Conservation (phyloP, 1,140 invertebrate species). For the Drosophila orosa region DNA sequence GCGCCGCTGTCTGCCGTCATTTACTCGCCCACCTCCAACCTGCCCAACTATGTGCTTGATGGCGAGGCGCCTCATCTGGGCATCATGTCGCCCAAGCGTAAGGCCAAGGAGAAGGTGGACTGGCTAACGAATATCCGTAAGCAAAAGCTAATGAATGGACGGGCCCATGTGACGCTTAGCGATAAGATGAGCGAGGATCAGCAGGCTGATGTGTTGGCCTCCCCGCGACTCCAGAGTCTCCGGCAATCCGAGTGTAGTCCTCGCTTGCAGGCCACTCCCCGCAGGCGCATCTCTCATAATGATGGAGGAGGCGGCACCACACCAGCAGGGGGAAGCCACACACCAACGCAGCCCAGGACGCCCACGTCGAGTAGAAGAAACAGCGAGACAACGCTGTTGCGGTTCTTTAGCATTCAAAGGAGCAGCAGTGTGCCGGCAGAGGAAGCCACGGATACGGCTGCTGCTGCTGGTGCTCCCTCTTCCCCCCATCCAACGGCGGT, state of each 20-base stretch:
- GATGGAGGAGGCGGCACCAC: constrained; percentile 24
- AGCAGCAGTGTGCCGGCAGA: constrained; percentile 33
- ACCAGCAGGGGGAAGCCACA: constrained; percentile 18
- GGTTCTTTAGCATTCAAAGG: constrained; percentile 78
- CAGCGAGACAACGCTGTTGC: constrained; percentile 78
- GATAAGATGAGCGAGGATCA: constrained; percentile 72
- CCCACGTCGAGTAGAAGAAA: constrained; percentile 79
- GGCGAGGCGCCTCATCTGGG: constrained; percentile 90
- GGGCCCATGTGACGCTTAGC: constrained; percentile 54
- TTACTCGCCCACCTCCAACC: constrained; percentile 88
- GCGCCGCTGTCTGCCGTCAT: constrained; percentile 61
- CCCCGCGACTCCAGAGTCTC: constrained; percentile 71
- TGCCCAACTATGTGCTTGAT: constrained; percentile 91
- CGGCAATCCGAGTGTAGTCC: constrained; percentile 76
- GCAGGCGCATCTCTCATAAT: constrained; percentile 67
- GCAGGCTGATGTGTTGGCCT: constrained; percentile 54
- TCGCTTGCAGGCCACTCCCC: constrained; percentile 51
- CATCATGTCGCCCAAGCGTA: constrained; percentile 88
- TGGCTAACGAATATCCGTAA: constrained; percentile 90
- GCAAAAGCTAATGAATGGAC: constrained; percentile 84
- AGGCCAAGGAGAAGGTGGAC: constrained; percentile 87
- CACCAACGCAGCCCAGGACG: constrained; percentile 50
- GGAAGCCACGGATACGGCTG: constrained; percentile 4
- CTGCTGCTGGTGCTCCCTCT: constrained; percentile 8
- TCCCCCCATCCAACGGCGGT: constrained; percentile 7